A percentile compares a stretch with the other conserved stretches of the same genome.
phyloP scores from a whole-genome alignment of 37 sponge, comb jelly and placozoan genomes.

The Sycon ciliatum region DNA sequence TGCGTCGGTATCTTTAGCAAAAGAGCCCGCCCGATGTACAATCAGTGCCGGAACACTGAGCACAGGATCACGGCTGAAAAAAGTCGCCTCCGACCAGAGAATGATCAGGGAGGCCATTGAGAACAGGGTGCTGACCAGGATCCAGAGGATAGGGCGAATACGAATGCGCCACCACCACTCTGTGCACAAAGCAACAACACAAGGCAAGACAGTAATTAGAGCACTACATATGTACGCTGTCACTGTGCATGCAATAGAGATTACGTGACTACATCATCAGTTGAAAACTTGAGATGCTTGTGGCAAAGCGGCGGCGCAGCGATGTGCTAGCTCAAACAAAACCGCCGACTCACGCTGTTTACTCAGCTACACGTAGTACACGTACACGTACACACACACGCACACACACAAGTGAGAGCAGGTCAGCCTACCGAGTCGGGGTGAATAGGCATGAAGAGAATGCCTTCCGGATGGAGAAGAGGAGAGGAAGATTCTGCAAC shows the following conservation, averaged over 20 bases:
- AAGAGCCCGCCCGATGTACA: constrained; percentile 16
- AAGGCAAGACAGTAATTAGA: too few relatives aligned
- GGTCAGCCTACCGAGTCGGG: too few relatives aligned
- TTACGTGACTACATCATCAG: too few relatives aligned
- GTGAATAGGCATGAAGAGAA: background rate
- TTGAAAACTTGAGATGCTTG: too few relatives aligned
- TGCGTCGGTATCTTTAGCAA: too few relatives aligned
- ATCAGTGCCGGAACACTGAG: constrained; percentile 30
- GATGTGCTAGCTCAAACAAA: too few relatives aligned
- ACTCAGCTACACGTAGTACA: constrained; percentile 22
- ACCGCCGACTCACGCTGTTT: too few relatives aligned
- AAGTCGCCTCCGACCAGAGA: constrained; percentile 73
- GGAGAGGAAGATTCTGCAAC: background rate
- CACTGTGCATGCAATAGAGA: too few relatives aligned
- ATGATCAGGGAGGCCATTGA: constrained; percentile 58
- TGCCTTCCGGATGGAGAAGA: background rate
- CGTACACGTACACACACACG: background rate
- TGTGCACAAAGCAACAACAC: too few relatives aligned
- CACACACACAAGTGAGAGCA: background rate
- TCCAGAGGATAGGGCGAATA: constrained; percentile 47
- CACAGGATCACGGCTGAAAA: constrained; percentile 27
- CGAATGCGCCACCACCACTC: constrained; percentile 75
- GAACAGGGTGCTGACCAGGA: constrained; percentile 29
- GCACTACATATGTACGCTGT: too few relatives aligned
- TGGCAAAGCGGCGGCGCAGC: too few relatives aligned